Conservation (phyloP, 2,113 vertebrate species). For the Takifugu flavidus region DNA sequence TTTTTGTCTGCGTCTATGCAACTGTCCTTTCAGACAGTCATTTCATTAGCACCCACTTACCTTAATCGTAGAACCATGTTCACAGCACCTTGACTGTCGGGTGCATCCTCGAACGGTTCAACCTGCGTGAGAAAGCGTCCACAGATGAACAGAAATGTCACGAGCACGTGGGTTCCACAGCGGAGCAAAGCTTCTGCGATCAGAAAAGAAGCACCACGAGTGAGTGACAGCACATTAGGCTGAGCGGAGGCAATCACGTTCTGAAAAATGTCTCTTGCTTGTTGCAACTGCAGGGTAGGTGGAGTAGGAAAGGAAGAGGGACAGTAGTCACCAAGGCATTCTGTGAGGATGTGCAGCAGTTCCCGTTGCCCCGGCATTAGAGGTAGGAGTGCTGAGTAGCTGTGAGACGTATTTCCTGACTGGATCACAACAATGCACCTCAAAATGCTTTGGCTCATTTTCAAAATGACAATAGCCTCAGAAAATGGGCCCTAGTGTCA, state of each 20-base stretch:
- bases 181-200: not conserved
- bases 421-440: constrained; percentile 32
- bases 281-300: constrained; percentile 22
- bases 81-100: constrained; percentile 80
- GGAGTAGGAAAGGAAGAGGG: constrained; percentile 30
- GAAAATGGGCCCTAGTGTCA: constrained; percentile 50
- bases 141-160: constrained; percentile 8
- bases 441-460: constrained; percentile 47
- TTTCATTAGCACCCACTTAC: constrained; percentile 70
- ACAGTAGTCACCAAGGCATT: constrained; percentile 7
- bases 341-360: constrained; percentile 3
- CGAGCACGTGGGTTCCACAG: not conserved
- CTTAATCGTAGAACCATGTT: constrained; percentile 97
- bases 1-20: not conserved
- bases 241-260: not conserved
- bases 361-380: constrained; percentile 12
- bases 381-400: constrained; percentile 26
- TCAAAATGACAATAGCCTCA: constrained; percentile 50
- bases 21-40: not conserved
- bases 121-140: constrained; percentile 71
- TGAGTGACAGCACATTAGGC: not conserved
- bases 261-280: constrained; percentile 7
- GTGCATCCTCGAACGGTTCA: constrained; percentile 77
- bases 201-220: constrained; percentile 1
- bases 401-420: constrained; percentile 20